Evolutionary conservation across 1,140 invertebrate genomes (phyloP), one percentile per base, ranked within the genome.

Genomic region (Laupala kohalensis): DNA sequence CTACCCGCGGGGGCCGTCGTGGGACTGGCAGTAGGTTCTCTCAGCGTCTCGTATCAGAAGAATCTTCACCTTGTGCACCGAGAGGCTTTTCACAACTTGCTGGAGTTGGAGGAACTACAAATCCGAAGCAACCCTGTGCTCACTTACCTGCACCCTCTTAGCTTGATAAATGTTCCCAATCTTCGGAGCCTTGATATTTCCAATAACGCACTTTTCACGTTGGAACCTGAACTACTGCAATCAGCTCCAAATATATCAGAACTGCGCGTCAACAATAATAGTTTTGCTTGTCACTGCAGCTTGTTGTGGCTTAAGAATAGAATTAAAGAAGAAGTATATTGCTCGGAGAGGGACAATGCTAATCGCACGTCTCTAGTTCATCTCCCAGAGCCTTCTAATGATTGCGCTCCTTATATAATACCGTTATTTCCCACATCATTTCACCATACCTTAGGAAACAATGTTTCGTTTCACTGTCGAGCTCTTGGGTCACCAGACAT

Each of bases 231-330:
- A 25, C n/a, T 74, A 3, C 9, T 69, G 25, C 26, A 69, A 26
- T 19, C n/a, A 3, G 23, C 6, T 6, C 70, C 70, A 6, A 67
- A 27, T 6, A 27, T 74, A 4, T 63, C 67, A 0, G 66, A 74
- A 28, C 63, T 74, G 1, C 62, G 26, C n/a, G 67, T 74, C 9
- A 26, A 25, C 13, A 74, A 74, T 62, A 74, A 74, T 27, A 74
- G 70, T 29, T 74, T 74, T 15, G 30, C 70, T 29, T 74, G 73
- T 25, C 73, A 74, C 15, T 74, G 73, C 64, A 74, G 73, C 27
- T 27, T 74, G 37, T 71, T 29, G 24, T 74, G 73, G 73, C 29
- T 74, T 4, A 30, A 74, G 67, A 71, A 64, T 23, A 23, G 24
- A 13, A 68, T 66, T 0, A 28, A 71, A 19, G 65, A 67, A 12